Percentiles rank a stretch among this genome's conserved stretches.
phyloP scores from a whole-genome alignment of 2,113 vertebrate species.

The Cinclus mexicanus region DNA sequence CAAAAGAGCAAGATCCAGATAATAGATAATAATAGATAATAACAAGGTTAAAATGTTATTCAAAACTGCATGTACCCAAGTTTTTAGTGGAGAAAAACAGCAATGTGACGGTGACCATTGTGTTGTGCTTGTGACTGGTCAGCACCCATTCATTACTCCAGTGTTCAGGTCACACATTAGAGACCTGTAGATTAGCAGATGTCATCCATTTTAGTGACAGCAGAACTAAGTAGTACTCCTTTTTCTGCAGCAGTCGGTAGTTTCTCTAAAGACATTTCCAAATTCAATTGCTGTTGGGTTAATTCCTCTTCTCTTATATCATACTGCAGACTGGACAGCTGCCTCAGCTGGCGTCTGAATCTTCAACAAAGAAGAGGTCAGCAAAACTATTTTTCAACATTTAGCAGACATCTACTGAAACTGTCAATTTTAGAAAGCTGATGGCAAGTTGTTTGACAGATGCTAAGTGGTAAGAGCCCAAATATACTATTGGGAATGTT shows the following conservation, averaged over 20 bases:
- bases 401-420: conserved; percentile 66
- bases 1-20: neutral
- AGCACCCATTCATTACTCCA: neutral
- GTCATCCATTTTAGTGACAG: conserved; percentile 55
- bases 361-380: conserved; percentile 55
- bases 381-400: conserved; percentile 58
- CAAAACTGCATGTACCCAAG: neutral
- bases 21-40: neutral
- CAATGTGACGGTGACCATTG: neutral
- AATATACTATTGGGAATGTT: conserved; percentile 66
- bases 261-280: conserved; percentile 65
- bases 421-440: conserved; percentile 63
- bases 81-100: neutral
- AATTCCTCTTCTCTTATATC: conserved; percentile 59
- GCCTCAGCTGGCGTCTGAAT: conserved; percentile 61
- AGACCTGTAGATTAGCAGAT: neutral
- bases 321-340: conserved; percentile 50
- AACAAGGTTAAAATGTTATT: neutral
- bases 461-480: conserved; percentile 64
- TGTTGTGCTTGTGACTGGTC: neutral
- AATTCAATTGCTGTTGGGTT: conserved; percentile 61
- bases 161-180: conserved; percentile 34
- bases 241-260: conserved; percentile 21
- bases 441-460: conserved; percentile 69
- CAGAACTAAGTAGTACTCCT: conserved; percentile 47